A percentile compares a stretch with the other conserved stretches of the same genome.
Evolutionary conservation across 1,140 invertebrate species (phyloP).

Genomic region (Pseudachorutes palmiensis): DNA sequence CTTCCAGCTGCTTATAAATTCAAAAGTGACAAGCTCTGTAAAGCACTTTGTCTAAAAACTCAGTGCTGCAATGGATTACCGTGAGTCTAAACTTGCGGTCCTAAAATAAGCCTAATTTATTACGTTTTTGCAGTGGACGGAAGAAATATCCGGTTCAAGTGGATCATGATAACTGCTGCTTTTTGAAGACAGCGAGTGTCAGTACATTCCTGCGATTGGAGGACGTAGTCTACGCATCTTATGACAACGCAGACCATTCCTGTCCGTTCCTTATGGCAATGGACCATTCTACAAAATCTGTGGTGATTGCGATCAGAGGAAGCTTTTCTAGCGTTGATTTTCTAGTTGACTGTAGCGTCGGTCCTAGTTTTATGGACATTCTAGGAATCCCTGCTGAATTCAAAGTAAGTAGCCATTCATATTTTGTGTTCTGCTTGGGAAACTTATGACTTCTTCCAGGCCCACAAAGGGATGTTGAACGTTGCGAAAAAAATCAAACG

Average conservation of each 20-base stretch:
- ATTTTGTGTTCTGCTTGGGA: too few species aligned
- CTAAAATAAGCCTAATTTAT: too few species aligned
- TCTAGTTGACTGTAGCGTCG: slow-evolving; percentile 79
- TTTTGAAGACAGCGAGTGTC: slow-evolving; percentile 77
- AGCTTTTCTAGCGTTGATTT: slow-evolving; percentile 76
- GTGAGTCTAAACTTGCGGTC: slow-evolving; percentile 44
- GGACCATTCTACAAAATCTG: slow-evolving; percentile 68
- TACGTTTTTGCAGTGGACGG: slow-evolving; percentile 15
- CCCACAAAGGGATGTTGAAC: slow-evolving; percentile 78
- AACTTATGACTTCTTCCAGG: slow-evolving; percentile 43
- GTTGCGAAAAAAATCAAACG: slow-evolving; percentile 68
- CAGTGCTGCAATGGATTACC: slow-evolving; percentile 65
- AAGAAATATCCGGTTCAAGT: slow-evolving; percentile 55
- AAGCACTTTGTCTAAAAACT: slow-evolving; percentile 57
- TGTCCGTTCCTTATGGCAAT: slow-evolving; percentile 78
- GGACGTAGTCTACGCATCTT: slow-evolving; percentile 79
- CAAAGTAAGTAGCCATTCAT: too few species aligned
- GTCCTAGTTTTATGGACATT: slow-evolving; percentile 53
- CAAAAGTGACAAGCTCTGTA: slow-evolving; percentile 61
- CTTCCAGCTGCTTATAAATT: slow-evolving; percentile 77
- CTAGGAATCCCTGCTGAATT: slow-evolving; percentile 61
- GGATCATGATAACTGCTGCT: slow-evolving; percentile 77
- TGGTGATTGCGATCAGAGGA: slow-evolving; percentile 76
- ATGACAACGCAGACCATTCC: slow-evolving; percentile 65
- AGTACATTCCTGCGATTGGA: slow-evolving; percentile 64